These are phyloP conservation scores for Frankliniella intonsa DNA, from an alignment of 2,888 invertebrate genomes.

Conservation along the genomic window DNA sequence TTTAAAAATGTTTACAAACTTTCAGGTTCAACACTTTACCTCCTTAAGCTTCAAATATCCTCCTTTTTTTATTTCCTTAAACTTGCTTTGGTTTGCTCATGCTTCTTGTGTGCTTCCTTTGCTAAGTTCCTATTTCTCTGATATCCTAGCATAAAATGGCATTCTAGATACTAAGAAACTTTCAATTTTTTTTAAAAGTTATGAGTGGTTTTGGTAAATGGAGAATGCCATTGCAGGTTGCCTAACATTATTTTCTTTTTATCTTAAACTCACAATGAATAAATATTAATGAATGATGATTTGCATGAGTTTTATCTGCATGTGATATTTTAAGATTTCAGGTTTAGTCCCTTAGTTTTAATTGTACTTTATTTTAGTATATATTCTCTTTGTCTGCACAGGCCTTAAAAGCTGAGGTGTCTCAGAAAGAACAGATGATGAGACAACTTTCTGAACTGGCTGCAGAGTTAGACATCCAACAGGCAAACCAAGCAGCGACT, in stretches of 20 bases:
- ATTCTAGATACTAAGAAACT: background rate
- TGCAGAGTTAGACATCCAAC: constrained; percentile 31
- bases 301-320: background rate
- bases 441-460: constrained; percentile 29
- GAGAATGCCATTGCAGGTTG: too few relatives aligned
- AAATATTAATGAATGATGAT: background rate
- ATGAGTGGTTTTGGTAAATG: too few relatives aligned
- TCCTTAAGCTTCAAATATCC: background rate
- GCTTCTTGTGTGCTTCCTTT: constrained; percentile 4
- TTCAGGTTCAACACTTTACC: background rate
- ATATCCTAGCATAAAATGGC: background rate
- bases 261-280: background rate
- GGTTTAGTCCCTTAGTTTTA: too few relatives aligned
- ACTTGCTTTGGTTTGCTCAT: background rate
- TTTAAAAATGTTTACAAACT: background rate
- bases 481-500: background rate
- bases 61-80: background rate
- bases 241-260: background rate
- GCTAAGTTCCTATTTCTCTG: background rate
- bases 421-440: constrained; percentile 15
- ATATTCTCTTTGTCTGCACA: background rate
- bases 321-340: background rate
- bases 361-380: background rate
- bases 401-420: constrained; percentile 28
- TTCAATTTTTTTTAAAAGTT: background rate